A percentile compares a stretch with the other conserved stretches of the same genome.
Evolutionary conservation across 2,797 vertebrate species (phyloP).

Genomic region (Hemitrygon akajei): DNA sequence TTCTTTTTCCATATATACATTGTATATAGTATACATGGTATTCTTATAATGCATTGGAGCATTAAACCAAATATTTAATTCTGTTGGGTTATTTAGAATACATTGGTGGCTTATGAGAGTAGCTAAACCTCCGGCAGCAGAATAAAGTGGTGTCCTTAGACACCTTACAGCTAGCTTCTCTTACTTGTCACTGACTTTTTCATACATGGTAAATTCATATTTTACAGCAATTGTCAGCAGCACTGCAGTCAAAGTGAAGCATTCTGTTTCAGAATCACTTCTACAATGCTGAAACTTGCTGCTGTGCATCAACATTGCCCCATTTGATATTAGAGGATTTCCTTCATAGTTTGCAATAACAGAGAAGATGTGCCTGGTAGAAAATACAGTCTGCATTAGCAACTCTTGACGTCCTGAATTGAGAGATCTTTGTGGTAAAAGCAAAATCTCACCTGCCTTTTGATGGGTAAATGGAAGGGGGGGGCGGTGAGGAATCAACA

Average conservation of each 20-base stretch:
- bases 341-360: not conserved
- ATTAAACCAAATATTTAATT: not conserved
- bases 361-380: not conserved
- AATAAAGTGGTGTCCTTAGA: not conserved
- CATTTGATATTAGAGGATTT: not conserved
- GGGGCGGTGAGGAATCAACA: not conserved
- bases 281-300: not conserved
- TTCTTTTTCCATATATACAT: not conserved
- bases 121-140: not conserved
- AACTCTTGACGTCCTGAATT: not conserved
- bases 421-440: not conserved
- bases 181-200: not conserved
- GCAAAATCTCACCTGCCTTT: not conserved
- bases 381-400: too few species aligned
- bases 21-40: too few species aligned
- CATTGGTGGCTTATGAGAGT: not conserved
- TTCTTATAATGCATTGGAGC: not conserved
- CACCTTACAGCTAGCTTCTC: not conserved
- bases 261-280: not conserved
- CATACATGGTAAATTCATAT: not conserved
- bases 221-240: not conserved
- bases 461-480: not conserved
- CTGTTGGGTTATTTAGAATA: not conserved
- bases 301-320: not conserved
- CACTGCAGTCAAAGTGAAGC: not conserved